Evolutionary conservation across 2,888 invertebrate genomes (phyloP).

Genomic region (Cheilosia pagana): DNA sequence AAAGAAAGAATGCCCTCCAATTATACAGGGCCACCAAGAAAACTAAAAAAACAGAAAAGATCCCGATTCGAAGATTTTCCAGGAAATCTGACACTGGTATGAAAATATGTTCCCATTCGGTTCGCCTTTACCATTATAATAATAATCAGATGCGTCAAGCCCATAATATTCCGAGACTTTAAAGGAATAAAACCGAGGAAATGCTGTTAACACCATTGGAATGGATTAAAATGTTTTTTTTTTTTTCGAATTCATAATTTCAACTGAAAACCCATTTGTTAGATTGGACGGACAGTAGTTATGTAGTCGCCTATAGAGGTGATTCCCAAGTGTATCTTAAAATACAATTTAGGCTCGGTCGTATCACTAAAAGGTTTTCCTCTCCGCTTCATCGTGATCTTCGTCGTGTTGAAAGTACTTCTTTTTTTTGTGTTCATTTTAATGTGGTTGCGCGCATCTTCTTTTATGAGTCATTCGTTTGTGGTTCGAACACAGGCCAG

Average conservation of each 20-base stretch:
- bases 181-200: slow-evolving; percentile 54
- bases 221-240: slow-evolving; percentile 67
- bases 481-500: slow-evolving; percentile 8
- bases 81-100: slow-evolving; percentile 36
- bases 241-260: slow-evolving; percentile 68
- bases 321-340: slow-evolving; percentile 1
- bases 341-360: slow-evolving; percentile 30
- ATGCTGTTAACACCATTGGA: slow-evolving; percentile 69
- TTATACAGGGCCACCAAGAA: slow-evolving; percentile 51
- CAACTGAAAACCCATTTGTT: slow-evolving; percentile 53
- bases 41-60: slow-evolving; percentile 23
- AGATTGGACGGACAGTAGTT: slow-evolving; percentile 51
- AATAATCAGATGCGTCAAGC: slow-evolving; percentile 41
- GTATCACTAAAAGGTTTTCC: slow-evolving; percentile 40
- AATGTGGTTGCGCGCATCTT: slow-evolving; percentile 23
- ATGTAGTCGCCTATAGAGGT: slow-evolving; percentile 15
- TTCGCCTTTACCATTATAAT: background rate
- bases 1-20: slow-evolving; percentile 40
- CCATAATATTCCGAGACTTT: slow-evolving; percentile 19
- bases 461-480: slow-evolving; percentile 49
- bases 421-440: background rate
- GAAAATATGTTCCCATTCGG: slow-evolving; percentile 18
- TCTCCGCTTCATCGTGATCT: slow-evolving; percentile 8
- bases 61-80: slow-evolving; percentile 19
- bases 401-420: background rate